A percentile compares a stretch with the other conserved stretches of the same genome.
phyloP scores from a whole-genome alignment of 2,113 vertebrate species.

The Prietella phreatophila region DNA sequence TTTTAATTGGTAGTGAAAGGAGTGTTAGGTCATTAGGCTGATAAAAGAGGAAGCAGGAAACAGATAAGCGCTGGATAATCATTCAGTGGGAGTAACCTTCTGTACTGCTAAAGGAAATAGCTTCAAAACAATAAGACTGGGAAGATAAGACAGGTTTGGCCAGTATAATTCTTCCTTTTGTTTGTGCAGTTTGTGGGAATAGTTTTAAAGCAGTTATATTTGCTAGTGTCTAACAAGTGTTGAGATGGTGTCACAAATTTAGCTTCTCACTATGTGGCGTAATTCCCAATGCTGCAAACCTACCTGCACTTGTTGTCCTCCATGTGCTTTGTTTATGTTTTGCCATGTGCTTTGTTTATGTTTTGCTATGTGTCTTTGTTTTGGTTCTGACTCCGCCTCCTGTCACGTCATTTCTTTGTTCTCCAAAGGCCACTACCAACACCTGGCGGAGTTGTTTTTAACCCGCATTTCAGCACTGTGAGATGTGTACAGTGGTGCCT shows the following conservation, averaged over 20 bases:
- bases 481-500: not conserved
- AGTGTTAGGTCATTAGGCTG: slow-evolving; percentile 25
- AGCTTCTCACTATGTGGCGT: not conserved
- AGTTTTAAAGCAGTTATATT: not conserved
- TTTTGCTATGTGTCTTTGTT: slow-evolving; percentile 5
- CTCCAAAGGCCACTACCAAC: not conserved
- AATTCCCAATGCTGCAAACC: not conserved
- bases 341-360: not conserved
- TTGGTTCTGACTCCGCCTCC: not conserved
- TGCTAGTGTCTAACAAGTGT: not conserved
- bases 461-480: not conserved
- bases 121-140: not conserved
- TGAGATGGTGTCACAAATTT: not conserved
- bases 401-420: not conserved
- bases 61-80: slow-evolving; percentile 44
- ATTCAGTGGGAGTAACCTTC: slow-evolving; percentile 21
- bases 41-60: slow-evolving; percentile 48
- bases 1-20: slow-evolving; percentile 44
- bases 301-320: not conserved
- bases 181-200: not conserved
- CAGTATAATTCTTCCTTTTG: not conserved
- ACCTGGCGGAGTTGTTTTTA: not conserved
- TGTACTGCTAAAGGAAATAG: not conserved
- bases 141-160: not conserved
- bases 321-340: not conserved